These are phyloP conservation scores for Mycalesis mineus DNA, from an alignment of 2,888 invertebrate species.

Conservation along the genomic window DNA sequence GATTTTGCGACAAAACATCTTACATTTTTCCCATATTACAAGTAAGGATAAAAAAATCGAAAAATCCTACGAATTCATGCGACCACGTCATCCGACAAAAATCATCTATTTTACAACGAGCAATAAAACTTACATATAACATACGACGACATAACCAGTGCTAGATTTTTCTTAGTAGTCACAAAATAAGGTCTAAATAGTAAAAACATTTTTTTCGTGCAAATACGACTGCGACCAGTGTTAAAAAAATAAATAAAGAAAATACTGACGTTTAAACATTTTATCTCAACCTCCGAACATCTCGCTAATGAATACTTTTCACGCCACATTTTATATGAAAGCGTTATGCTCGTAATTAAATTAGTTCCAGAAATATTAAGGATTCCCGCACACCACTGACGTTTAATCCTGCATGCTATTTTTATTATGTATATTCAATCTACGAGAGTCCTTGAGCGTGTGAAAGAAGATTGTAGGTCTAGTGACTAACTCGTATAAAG, in stretches of 20 bases:
- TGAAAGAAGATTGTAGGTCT: too few relatives aligned
- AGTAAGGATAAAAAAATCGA: not conserved
- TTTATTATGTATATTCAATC: too few relatives aligned
- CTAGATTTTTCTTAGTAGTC: too few relatives aligned
- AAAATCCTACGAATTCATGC: too few relatives aligned
- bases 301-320: slow-evolving; percentile 14
- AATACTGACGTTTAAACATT: not conserved
- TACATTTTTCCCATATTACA: not conserved
- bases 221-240: not conserved
- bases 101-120: too few relatives aligned
- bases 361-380: slow-evolving; percentile 13
- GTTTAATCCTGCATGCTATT: not conserved
- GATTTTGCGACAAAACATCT: slow-evolving; percentile 39
- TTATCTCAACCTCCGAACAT: not conserved
- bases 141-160: too few relatives aligned
- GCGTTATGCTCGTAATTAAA: slow-evolving; percentile 16
- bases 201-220: not conserved
- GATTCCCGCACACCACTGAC: not conserved
- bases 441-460: too few relatives aligned
- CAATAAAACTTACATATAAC: too few relatives aligned
- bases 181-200: too few relatives aligned
- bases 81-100: too few relatives aligned
- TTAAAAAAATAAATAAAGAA: not conserved
- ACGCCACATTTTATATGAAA: slow-evolving; percentile 14
- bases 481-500: too few relatives aligned